Evolutionary conservation across 1,140 invertebrate genomes (phyloP).

Genomic region (Rhopalosiphum padi): DNA sequence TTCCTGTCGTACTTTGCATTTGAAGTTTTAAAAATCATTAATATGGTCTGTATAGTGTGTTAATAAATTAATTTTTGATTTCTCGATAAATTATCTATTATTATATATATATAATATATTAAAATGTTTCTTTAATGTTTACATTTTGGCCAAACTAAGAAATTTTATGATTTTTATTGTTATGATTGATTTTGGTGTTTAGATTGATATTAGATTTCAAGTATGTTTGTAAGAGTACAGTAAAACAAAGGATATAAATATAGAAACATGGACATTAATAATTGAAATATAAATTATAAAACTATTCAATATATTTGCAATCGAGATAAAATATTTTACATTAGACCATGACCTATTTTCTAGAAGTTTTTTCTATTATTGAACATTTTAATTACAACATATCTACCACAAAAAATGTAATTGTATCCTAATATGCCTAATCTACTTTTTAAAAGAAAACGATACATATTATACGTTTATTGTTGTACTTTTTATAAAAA

Average conservation of each 20-base stretch:
- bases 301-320: too few species aligned
- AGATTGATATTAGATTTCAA: not conserved
- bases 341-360: too few species aligned
- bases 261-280: not conserved
- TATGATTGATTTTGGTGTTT: not conserved
- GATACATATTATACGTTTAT: not conserved
- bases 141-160: not conserved
- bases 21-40: not conserved
- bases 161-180: not conserved
- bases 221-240: not conserved
- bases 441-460: not conserved
- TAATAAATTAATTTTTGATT: not conserved
- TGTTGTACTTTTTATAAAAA: not conserved
- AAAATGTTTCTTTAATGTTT: not conserved
- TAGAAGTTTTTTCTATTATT: not conserved
- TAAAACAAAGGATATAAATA: not conserved
- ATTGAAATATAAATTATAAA: too few species aligned
- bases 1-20: too few species aligned
- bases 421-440: too few species aligned
- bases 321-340: too few species aligned
- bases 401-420: not conserved
- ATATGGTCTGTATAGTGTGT: not conserved
- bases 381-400: not conserved
- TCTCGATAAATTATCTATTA: not conserved
- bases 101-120: too few species aligned